Base-by-base conservation (phyloP, 2,888 invertebrate species). In the Agriopis marginaria region DNA sequence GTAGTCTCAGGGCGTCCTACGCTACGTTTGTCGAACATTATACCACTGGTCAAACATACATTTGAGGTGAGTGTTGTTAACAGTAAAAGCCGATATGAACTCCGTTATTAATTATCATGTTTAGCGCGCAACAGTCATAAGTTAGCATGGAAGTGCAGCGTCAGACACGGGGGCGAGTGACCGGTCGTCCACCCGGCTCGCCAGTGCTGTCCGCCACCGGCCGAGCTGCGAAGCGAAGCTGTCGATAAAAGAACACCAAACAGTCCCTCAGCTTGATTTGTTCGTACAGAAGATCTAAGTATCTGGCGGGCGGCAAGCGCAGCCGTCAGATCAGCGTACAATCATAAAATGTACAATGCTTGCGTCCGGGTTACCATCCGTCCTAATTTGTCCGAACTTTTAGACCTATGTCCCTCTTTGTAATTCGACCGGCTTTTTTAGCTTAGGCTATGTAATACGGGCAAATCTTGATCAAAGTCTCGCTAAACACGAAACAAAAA, bases 201-300 rank as follows among this genome's bases (percentile, higher is more conserved):
- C 7, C 23, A 9, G 47, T 9, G 42, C 42, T 12, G 47, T 11
- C 12, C 47, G 47, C 47, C n/a, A 39, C 54, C 12, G 12, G n/a
- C 12, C 53, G 14, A 56, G 17, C 55, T 42, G 44, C 42, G 42
- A 56, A 56, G 55, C 42, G 55, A 56, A 56, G 42, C 55, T 17
- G 12, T 17, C 40, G n/a, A 4, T 3, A 40, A 54, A 14, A 1
- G 54, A 54, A 40, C 54, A 54, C n/a, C 40, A 40, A 54, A 9
- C 23, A 32, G 54, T n/a, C 83, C 92, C 96, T 94, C 69, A 96
- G 91, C 63, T 86, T 85, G 76, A 95, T 90, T 84, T 96, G 96
- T 51, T 95, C 92, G 55, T 94, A 94, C 79, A 96, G 91, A 75
- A 95, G 88, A 6, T 85, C 82, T 73, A 93, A 87, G 77, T 94